Conservation (phyloP, 2,113 vertebrate species). For the Triplophysa siluroides region DNA sequence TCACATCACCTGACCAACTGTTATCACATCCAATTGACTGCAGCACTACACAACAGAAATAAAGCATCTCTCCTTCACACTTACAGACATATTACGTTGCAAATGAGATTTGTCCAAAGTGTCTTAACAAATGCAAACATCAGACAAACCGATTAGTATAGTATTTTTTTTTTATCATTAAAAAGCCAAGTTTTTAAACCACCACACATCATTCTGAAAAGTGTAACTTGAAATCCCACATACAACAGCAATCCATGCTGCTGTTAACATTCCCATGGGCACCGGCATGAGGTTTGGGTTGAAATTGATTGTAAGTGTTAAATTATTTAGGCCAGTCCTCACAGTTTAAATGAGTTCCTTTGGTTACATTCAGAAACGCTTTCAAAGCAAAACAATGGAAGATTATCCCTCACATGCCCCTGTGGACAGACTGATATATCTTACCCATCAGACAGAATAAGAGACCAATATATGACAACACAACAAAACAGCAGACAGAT, state of each 20-base stretch:
- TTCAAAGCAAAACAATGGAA: slow-evolving; percentile 81
- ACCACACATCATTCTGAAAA: slow-evolving; percentile 53
- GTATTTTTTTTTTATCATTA: not conserved
- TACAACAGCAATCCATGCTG: slow-evolving; percentile 11
- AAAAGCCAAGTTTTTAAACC: slow-evolving; percentile 43
- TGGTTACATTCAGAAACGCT: slow-evolving; percentile 81
- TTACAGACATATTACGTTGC: not conserved
- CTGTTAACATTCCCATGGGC: slow-evolving; percentile 79
- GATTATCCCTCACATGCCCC: slow-evolving; percentile 73
- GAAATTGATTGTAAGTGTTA: slow-evolving; percentile 81
- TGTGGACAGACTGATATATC: slow-evolving; percentile 64
- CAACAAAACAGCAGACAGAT: slow-evolving; percentile 46
- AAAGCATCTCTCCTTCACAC: slow-evolving; percentile 70
- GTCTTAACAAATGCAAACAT: slow-evolving; percentile 53
- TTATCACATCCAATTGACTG: slow-evolving; percentile 85
- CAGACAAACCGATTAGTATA: not conserved
- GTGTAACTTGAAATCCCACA: not conserved
- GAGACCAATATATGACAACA: slow-evolving; percentile 60
- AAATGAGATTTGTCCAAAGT: not conserved
- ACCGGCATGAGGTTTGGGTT: slow-evolving; percentile 60
- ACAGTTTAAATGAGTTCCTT: slow-evolving; percentile 78
- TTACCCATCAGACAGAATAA: slow-evolving; percentile 70
- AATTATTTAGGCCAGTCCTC: slow-evolving; percentile 77
- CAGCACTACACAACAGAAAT: slow-evolving; percentile 79
- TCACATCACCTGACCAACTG: slow-evolving; percentile 79